phyloP scores from a whole-genome alignment of 2,888 invertebrate species.

The Volucella inflata region DNA sequence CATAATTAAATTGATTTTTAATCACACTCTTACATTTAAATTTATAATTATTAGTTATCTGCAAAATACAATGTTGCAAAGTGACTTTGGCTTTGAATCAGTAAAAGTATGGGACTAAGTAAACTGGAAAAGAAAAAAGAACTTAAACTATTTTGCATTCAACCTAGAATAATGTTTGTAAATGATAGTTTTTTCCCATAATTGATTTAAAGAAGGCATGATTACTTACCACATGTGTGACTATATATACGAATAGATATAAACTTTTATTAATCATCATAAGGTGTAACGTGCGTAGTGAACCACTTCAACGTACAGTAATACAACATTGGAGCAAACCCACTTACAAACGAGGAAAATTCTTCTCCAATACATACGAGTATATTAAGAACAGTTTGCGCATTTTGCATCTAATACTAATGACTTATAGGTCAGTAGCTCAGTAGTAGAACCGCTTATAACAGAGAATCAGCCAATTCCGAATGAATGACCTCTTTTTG shows the following conservation, averaged over 20 bases:
- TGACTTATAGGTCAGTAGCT: conserved; percentile 42
- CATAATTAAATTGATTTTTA: no score
- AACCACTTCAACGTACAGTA: no score
- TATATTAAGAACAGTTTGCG: not conserved
- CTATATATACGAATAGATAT: not conserved
- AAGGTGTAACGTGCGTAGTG: not conserved
- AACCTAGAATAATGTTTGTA: not conserved
- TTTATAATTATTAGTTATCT: no score
- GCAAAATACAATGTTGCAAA: no score
- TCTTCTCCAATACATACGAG: no score
- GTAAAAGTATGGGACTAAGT: no score
- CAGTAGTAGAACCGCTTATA: conserved; percentile 27
- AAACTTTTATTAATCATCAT: conserved; percentile 1
- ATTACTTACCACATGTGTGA: not conserved
- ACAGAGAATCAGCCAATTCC: conserved; percentile 17
- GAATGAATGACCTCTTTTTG: conserved; percentile 48
- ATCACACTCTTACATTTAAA: no score
- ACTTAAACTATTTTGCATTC: no score
- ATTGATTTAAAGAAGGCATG: not conserved
- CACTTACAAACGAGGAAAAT: no score
- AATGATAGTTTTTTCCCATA: not conserved
- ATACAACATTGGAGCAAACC: no score
- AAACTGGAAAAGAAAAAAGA: no score
- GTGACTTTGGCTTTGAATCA: no score
- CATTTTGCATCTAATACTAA: conserved; percentile 1